These are phyloP conservation scores for Sialis fuliginosa DNA, from an alignment of 2,888 invertebrate species.

Conservation along the genomic window DNA sequence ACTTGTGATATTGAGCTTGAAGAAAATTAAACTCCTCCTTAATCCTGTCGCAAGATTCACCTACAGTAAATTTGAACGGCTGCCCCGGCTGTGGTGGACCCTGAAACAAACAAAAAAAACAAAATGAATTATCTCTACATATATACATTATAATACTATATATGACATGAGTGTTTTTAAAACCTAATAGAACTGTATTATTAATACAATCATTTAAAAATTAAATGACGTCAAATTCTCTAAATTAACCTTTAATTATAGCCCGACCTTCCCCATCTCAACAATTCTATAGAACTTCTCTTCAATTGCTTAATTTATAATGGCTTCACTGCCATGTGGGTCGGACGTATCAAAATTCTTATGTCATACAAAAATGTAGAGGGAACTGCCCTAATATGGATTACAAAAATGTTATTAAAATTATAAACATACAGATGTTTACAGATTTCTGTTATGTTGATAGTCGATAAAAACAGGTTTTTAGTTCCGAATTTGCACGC, in stretches of 20 bases:
- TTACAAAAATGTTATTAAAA: too few relatives aligned
- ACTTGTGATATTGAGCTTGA: slow-evolving; percentile 93
- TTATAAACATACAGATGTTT: too few relatives aligned
- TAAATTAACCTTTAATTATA: not conserved
- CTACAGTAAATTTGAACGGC: slow-evolving; percentile 85
- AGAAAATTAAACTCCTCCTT: slow-evolving; percentile 93
- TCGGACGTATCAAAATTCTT: too few relatives aligned
- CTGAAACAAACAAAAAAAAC: slow-evolving; percentile 31
- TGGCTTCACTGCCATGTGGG: too few relatives aligned
- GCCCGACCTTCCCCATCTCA: too few relatives aligned
- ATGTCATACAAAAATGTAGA: too few relatives aligned
- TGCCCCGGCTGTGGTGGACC: slow-evolving; percentile 79
- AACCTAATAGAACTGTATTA: not conserved
- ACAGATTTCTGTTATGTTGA: too few relatives aligned
- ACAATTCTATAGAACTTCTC: too few relatives aligned
- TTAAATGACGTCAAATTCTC: not conserved
- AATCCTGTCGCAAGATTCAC: slow-evolving; percentile 85
- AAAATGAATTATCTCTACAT: slow-evolving; percentile 2
- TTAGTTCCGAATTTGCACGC: too few relatives aligned
- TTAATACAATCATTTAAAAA: not conserved
- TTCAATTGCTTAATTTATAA: too few relatives aligned
- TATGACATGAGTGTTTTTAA: not conserved
- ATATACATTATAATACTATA: not conserved
- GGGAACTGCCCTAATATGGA: too few relatives aligned
- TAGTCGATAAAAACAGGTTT: too few relatives aligned